Evolutionary conservation across 2,888 invertebrate species (phyloP).

Genomic region (Allophyes oxyacanthae): DNA sequence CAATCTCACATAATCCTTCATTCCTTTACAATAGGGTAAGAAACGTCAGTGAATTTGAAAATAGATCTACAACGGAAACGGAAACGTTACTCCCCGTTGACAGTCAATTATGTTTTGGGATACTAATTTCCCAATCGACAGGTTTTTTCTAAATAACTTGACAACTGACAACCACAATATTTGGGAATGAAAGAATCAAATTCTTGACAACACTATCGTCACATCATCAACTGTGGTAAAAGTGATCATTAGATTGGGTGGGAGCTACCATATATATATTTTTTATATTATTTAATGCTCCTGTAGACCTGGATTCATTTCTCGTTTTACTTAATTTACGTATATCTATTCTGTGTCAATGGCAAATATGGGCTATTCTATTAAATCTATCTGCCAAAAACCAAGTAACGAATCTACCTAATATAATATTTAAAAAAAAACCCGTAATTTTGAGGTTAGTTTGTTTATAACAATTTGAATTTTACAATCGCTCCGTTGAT

Average conservation of each 20-base stretch:
- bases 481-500: conserved; percentile 80
- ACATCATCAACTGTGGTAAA: no score
- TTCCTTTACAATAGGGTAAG: conserved; percentile 32
- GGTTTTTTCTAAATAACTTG: conserved; percentile 68
- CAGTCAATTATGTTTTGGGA: conserved; percentile 86
- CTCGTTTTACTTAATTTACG: no score
- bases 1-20: conserved; percentile 28
- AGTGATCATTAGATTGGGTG: no score
- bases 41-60: conserved; percentile 77
- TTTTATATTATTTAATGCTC: no score
- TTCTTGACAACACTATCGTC: no score
- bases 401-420: neutral
- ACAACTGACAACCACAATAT: conserved; percentile 24
- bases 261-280: no score
- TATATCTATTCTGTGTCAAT: no score
- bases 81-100: conserved; percentile 85
- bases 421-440: conserved; percentile 20
- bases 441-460: conserved; percentile 53
- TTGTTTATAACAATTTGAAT: conserved; percentile 82
- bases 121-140: conserved; percentile 85
- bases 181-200: no score
- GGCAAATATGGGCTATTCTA: no score
- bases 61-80: conserved; percentile 87
- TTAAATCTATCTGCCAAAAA: no score
- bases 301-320: no score